Base-by-base conservation (phyloP, 2,888 invertebrate genomes). In the Phyllotreta cruciferae region DNA sequence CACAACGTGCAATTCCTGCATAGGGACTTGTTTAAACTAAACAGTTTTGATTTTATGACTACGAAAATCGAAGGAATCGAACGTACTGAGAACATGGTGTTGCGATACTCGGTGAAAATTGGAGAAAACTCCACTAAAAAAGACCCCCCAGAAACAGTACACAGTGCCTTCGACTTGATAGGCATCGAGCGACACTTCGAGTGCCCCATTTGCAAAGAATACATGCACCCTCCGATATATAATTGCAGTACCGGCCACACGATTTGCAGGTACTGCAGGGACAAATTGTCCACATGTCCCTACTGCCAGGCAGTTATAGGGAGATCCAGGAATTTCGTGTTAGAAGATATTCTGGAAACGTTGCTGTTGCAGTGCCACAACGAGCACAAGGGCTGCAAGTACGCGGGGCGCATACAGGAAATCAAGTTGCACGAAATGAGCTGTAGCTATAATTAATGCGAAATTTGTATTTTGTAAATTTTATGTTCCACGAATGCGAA, bases 161-260 rank as follows among this genome's bases (percentile, higher is more conserved):
- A 24, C 24, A 14, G 38, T 10, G 11, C 52, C 0, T 39, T 53
- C 14, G 37, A 42, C 13, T 24, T 45, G 42, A 10, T 45, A 41
- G 54, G 38, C 14, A 39, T 66, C 41, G 64, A 60, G 45, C 64
- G 64, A 49, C 56, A 63, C 13, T 64, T 77, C 7, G 78, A 78
- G 66, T 79, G 79, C 60, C 79, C 77, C 2, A 73, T 79, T 6
- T 79, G 79, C 63, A 73, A 76, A 36, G 74, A 76, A 4, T 75
- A 75, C 50, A 77, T 79, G 74, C 66, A 70, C 3, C 72, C 77
- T 5, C 77, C 78, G 1, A 77, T 79, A 60, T 74, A 63, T 44
- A 76, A 76, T 63, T 79, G 79, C 66, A 61, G 62, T 2, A 67
- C 69, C n/a, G 77, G 79, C 4, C 78, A 78, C 63, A 75, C 74